These are phyloP conservation scores for zebrafish (Danio rerio) DNA, from an alignment of 2,113 vertebrate genomes.

Conservation along the genomic window DNA sequence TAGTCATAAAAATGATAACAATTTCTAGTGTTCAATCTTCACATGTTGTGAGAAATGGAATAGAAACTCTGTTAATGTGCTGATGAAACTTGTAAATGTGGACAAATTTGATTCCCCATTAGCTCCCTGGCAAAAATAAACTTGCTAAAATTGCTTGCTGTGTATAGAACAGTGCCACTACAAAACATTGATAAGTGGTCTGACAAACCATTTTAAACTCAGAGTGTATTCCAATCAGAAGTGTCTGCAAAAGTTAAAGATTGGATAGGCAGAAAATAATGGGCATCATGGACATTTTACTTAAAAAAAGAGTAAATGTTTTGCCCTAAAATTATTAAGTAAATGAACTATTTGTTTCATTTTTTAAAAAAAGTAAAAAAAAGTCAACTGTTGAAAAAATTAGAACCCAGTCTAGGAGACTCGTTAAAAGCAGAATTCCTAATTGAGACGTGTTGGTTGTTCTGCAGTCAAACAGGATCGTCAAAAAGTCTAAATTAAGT, in stretches of 20 bases:
- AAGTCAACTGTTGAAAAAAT: too few species aligned
- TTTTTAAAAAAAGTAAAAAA: too few species aligned
- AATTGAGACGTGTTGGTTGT: too few species aligned
- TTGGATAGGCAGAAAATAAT: neutral
- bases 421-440: too few species aligned
- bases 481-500: too few species aligned
- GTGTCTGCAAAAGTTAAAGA: neutral
- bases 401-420: too few species aligned
- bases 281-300: too few species aligned
- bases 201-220: constrained; percentile 7
- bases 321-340: too few species aligned
- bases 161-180: neutral
- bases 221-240: neutral
- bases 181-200: constrained; percentile 10
- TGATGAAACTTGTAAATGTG: neutral
- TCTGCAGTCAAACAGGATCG: too few species aligned
- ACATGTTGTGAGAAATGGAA: constrained; percentile 3
- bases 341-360: too few species aligned
- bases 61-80: constrained; percentile 34
- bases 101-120: neutral
- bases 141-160: neutral
- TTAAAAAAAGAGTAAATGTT: too few species aligned
- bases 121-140: constrained; percentile 22
- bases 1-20: constrained; percentile 6
- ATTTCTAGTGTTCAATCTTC: neutral